phyloP scores from a whole-genome alignment of 1,140 invertebrate species.

The Polypedilum pembai region DNA sequence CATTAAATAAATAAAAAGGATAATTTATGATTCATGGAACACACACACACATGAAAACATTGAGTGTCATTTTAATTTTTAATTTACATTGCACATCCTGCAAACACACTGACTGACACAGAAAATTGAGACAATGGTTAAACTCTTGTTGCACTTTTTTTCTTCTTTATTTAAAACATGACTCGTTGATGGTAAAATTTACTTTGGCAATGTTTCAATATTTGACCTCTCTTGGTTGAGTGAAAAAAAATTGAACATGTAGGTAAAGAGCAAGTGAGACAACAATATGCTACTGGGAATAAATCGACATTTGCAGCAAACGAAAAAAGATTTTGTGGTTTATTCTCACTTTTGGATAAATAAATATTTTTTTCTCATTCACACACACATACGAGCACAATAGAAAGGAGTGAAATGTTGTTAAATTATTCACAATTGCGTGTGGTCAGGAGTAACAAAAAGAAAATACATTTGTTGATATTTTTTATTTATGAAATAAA shows the following conservation, averaged over 20 bases:
- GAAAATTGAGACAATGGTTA: no score
- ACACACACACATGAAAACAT: no score
- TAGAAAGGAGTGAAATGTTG: neutral
- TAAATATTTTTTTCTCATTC: neutral
- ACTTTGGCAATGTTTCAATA: conserved; percentile 18
- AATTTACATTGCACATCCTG: no score
- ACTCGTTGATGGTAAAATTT: neutral
- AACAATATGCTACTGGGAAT: conserved; percentile 6
- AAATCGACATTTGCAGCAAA: neutral
- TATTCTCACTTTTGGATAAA: neutral
- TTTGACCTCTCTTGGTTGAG: neutral
- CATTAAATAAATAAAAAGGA: conserved; percentile 8
- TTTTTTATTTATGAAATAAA: no score
- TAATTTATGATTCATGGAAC: no score
- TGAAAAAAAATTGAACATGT: neutral
- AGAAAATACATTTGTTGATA: neutral
- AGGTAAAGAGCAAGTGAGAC: neutral
- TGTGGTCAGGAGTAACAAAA: neutral
- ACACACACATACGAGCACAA: neutral
- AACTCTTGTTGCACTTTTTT: no score
- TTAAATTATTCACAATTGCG: neutral
- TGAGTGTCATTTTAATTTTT: no score
- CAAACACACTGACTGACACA: no score
- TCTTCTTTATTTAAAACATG: no score
- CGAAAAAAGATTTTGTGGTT: conserved; percentile 4